A percentile compares a stretch with the other conserved stretches of the same genome.
phyloP scores from a whole-genome alignment of 2,797 vertebrate species.

The Prunella strophiata region DNA sequence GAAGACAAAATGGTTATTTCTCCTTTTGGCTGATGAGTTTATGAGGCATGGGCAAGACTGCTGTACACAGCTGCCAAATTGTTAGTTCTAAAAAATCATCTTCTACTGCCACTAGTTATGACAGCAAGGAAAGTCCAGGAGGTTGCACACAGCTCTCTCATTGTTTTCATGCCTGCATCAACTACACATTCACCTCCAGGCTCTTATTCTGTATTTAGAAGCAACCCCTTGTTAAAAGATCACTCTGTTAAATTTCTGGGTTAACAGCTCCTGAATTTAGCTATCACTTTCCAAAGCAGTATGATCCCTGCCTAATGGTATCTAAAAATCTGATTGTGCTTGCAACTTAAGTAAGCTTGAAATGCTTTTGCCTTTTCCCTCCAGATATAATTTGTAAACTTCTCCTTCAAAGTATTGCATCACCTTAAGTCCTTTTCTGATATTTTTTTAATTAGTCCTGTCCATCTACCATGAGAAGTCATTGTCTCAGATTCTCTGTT shows the following conservation, averaged over 20 bases:
- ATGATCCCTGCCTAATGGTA: neutral
- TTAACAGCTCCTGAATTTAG: slow-evolving; percentile 22
- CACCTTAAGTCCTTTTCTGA: neutral
- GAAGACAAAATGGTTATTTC: neutral
- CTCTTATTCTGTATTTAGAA: neutral
- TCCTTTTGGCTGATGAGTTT: neutral
- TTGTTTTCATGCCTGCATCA: neutral
- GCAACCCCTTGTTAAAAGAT: neutral
- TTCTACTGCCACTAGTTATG: neutral
- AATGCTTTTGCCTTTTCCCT: slow-evolving; percentile 1
- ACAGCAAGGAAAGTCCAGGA: neutral
- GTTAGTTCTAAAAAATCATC: neutral
- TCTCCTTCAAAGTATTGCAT: neutral
- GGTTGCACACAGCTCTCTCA: neutral
- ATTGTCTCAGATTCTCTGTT: neutral
- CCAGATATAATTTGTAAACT: neutral
- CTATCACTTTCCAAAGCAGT: neutral
- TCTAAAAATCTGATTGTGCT: neutral
- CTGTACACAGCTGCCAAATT: neutral
- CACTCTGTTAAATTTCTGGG: neutral
- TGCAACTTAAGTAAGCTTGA: neutral
- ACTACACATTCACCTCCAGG: neutral
- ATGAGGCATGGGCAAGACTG: neutral
- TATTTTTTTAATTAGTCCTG: neutral
- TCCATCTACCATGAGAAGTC: neutral